phyloP scores from a whole-genome alignment of 2,113 vertebrate species.

The Rostratula benghalensis region DNA sequence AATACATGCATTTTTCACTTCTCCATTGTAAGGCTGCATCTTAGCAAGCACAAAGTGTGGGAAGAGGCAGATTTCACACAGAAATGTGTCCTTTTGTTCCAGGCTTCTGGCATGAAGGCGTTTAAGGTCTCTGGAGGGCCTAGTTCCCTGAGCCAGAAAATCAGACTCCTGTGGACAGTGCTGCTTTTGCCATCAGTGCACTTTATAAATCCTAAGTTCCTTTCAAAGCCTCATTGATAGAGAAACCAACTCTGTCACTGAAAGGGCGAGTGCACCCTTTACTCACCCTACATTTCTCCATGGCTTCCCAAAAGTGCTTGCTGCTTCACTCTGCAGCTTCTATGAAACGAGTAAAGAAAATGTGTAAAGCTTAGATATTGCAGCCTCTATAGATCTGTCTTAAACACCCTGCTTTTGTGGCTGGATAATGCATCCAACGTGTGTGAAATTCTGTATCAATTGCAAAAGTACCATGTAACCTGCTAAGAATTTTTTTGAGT shows the following conservation, averaged over 20 bases:
- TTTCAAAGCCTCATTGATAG: background rate
- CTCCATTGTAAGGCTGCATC: background rate
- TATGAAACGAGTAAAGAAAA: background rate
- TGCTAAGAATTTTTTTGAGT: background rate
- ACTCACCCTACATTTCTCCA: background rate
- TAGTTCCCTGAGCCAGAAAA: conserved; percentile 29
- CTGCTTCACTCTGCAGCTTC: background rate
- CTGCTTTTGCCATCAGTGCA: background rate
- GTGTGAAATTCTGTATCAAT: background rate
- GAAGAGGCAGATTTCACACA: background rate
- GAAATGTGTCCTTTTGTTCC: background rate
- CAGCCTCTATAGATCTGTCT: background rate
- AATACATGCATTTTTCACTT: background rate
- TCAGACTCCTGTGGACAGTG: background rate
- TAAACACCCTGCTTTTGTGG: background rate
- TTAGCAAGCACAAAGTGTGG: background rate
- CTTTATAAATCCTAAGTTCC: background rate
- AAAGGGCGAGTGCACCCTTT: background rate
- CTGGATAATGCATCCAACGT: background rate
- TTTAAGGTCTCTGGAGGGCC: conserved; percentile 6
- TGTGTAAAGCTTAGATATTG: background rate
- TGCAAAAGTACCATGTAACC: background rate
- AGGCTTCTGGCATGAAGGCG: background rate
- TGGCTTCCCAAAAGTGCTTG: background rate
- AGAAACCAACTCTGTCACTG: background rate